Evolutionary conservation across 1,140 invertebrate species (phyloP).

Genomic region (Sinonovacula constricta): DNA sequence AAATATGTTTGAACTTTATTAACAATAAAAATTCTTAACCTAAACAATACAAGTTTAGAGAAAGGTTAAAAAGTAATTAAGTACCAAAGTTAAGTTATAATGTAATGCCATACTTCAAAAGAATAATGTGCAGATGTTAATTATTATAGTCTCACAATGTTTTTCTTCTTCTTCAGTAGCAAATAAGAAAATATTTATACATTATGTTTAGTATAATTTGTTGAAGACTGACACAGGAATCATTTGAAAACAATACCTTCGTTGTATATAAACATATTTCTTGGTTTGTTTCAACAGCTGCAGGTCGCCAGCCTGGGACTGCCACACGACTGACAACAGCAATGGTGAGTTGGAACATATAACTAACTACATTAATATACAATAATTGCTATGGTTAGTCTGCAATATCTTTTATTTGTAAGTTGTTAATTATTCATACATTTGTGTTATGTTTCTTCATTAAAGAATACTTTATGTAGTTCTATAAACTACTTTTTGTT

Average conservation of each 20-base stretch:
- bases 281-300: constrained; percentile 54
- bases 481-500: too few relatives aligned
- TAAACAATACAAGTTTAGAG: too few relatives aligned
- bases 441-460: background rate
- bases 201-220: background rate
- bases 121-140: background rate
- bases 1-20: too few relatives aligned
- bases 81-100: too few relatives aligned
- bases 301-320: constrained; percentile 74
- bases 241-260: background rate
- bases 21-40: too few relatives aligned
- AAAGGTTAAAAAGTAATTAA: too few relatives aligned
- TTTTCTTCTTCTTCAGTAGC: background rate
- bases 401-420: background rate
- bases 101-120: background rate
- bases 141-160: background rate
- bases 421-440: background rate
- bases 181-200: background rate
- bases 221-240: background rate
- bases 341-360: constrained; percentile 76
- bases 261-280: background rate
- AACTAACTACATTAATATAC: background rate
- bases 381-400: too few relatives aligned
- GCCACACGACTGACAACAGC: constrained; percentile 77
- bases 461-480: too few relatives aligned